Conservation (phyloP, 1,140 invertebrate genomes). For the Mizuhopecten yessoensis region DNA sequence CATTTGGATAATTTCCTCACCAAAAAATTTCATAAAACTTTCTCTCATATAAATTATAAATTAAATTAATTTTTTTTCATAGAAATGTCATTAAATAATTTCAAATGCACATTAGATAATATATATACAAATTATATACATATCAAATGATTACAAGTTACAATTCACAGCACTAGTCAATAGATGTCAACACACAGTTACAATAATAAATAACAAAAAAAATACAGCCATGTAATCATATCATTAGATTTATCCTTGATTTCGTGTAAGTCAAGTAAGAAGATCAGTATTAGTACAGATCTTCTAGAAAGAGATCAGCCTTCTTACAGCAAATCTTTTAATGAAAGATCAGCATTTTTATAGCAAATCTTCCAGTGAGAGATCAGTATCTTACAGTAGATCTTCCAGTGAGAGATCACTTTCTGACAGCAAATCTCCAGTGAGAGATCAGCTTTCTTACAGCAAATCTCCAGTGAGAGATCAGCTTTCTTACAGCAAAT, state of each 20-base stretch:
- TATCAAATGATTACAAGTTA: constrained; percentile 31
- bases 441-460: neutral
- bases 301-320: neutral
- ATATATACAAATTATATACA: constrained; percentile 40
- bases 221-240: neutral
- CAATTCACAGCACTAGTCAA: neutral
- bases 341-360: neutral
- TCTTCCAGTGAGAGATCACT: neutral
- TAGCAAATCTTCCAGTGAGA: neutral
- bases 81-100: constrained; percentile 8
- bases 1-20: neutral
- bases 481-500: neutral
- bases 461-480: neutral
- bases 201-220: constrained; percentile 34
- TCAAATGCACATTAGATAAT: neutral
- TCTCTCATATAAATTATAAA: constrained; percentile 15
- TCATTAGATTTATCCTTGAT: constrained; percentile 20
- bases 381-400: neutral
- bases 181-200: constrained; percentile 8
- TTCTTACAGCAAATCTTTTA: neutral
- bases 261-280: neutral
- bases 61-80: constrained; percentile 29
- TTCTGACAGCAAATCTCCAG: neutral
- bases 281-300: neutral
- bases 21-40: neutral